Evolutionary conservation across 2,888 invertebrate species (phyloP), one percentile per base, ranked within the genome.

Genomic region (Cybosia mesomella): DNA sequence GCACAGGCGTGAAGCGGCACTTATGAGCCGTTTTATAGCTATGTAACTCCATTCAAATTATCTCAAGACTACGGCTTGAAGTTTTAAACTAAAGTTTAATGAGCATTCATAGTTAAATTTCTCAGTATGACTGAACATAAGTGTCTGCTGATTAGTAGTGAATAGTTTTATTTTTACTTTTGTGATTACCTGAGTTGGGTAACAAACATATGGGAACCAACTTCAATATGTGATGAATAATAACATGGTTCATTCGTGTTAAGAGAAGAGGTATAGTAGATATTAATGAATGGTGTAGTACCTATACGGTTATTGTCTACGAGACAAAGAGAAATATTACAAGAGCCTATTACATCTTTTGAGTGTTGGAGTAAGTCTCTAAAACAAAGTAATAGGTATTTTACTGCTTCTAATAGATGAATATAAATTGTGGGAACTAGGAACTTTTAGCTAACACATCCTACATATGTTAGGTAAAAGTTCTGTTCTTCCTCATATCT

Each of bases 1-100:
- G 87, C 85, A 87, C 83, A 77, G 70, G 83, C 89, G 86, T 89
- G 90, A 85, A 87, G 84, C 76, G 80, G 84, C 86, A 83, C 87
- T 86, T 87, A 85, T 82, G 85, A 80, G 79, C 71, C 64, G 81
- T 80, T 82, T 82, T 82, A 82, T 82, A 66, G 80, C 73, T 65
- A 74, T 71, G 76, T 79, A 75, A 76, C 70, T 81, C 77, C 84
- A 85, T 87, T 87, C 83, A 85, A 87, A 85, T 85, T 83, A 81
- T 85, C 83, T 83, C 71, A 77, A 80, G 79, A 73, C 74, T 72
- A 79, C 53, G 73, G 43, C 64, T 58, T 54, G 39, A 68, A 77
- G 73, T 79, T 79, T 78, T 71, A 76, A 82, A 77, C 75, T 60
- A 69, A 67, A 74, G 53, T 75, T 82, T 80, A 85, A 86, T 81